Percentiles rank a stretch among this genome's conserved stretches.
Conservation (phyloP, 1,140 invertebrate species). For the honey bee (Apis mellifera) region DNA sequence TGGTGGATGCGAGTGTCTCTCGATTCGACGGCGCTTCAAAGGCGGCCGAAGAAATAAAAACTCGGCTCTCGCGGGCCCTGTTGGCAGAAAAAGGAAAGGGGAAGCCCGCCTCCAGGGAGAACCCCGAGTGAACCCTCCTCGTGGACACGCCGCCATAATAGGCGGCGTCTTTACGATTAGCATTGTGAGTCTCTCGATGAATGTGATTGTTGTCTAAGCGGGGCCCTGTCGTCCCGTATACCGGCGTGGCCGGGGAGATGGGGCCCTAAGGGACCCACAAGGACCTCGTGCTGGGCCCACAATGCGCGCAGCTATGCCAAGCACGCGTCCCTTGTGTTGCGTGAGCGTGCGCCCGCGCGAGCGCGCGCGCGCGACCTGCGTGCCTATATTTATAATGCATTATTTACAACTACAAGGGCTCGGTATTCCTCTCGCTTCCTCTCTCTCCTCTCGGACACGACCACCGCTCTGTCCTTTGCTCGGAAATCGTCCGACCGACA, state of each 20-base stretch:
- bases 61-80: slow-evolving; percentile 49
- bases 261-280: slow-evolving; percentile 59
- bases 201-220: slow-evolving; percentile 80
- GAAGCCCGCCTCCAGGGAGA: slow-evolving; percentile 60
- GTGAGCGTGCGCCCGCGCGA: slow-evolving; percentile 61
- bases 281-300: slow-evolving; percentile 76
- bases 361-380: slow-evolving; percentile 67
- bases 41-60: slow-evolving; percentile 66
- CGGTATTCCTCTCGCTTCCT: slow-evolving; percentile 54
- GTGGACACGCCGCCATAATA: slow-evolving; percentile 76
- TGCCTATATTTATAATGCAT: slow-evolving; percentile 81
- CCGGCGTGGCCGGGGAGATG: slow-evolving; percentile 54
- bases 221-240: slow-evolving; percentile 69
- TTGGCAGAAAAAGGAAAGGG: slow-evolving; percentile 63
- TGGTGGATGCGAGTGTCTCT: slow-evolving; percentile 60
- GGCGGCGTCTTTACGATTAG: slow-evolving; percentile 82
- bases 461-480: slow-evolving; percentile 17
- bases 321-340: slow-evolving; percentile 79
- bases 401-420: slow-evolving; percentile 78
- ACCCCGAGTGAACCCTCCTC: slow-evolving; percentile 54
- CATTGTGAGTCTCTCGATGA: slow-evolving; percentile 80
- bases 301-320: slow-evolving; percentile 79
- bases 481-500: slow-evolving; percentile 7
- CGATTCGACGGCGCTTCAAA: slow-evolving; percentile 68
- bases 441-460: slow-evolving; percentile 3